A percentile compares a stretch with the other conserved stretches of the same genome.
These are phyloP conservation scores for Drosophila hamatofila DNA, from an alignment of 2,888 invertebrate genomes.

Conservation along the genomic window DNA sequence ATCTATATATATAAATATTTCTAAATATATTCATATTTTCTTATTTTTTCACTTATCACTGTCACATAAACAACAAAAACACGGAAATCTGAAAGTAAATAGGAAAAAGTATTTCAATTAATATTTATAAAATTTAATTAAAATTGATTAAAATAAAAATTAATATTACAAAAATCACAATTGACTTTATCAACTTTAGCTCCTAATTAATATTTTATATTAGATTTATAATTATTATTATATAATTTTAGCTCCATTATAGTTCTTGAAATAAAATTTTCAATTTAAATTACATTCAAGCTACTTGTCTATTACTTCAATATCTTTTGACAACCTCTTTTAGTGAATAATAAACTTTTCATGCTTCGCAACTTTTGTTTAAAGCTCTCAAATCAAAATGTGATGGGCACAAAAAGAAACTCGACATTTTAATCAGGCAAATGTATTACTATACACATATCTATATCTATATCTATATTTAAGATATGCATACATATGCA, in stretches of 20 bases:
- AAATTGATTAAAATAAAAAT: background rate
- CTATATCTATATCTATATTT: constrained; percentile 42
- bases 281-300: background rate
- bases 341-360: constrained; percentile 4
- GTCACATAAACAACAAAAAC: background rate
- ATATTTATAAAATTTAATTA: background rate
- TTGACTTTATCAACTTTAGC: too few species aligned
- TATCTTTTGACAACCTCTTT: background rate
- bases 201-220: too few species aligned
- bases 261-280: too few species aligned
- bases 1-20: too few species aligned
- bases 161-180: too few species aligned
- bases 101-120: background rate
- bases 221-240: background rate
- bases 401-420: background rate
- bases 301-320: background rate
- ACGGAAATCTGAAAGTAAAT: background rate
- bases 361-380: background rate
- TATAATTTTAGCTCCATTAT: too few species aligned
- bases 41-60: background rate
- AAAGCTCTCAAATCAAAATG: background rate
- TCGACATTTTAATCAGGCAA: constrained; percentile 61
- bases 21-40: background rate
- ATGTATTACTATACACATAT: constrained; percentile 38
- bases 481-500: constrained; percentile 39